Evolutionary conservation across 2,113 vertebrate species (phyloP), one percentile per base, ranked within the genome.

Genomic region (Nycticorax nycticorax): DNA sequence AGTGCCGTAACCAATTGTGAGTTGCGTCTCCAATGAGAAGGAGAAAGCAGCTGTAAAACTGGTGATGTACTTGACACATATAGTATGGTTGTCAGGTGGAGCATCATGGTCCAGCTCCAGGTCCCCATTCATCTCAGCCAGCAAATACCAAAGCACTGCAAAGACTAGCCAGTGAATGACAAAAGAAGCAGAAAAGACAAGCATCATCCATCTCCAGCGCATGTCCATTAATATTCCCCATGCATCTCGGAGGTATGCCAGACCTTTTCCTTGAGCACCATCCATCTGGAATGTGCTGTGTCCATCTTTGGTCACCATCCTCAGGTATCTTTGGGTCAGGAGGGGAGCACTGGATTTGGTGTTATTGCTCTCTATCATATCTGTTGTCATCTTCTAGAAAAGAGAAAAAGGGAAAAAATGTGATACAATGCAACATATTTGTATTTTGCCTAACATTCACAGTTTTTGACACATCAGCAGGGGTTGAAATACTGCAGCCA

Each of bases 41-140:
- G 99, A 99, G 96, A 99, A 99, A 12, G 99, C 99, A 23, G 99
- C 99, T 63, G 99, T 99, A 93, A 99, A 99, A 75, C 99, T 99
- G 67, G 98, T 99, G 95, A 99, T 99, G 87, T 99, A 98, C 96
- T 99, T 99, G 83, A 99, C 99, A 85, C 99, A 99, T 87, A 99
- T 99, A 77, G 99, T 99, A 76, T 99, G 99, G 81, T 99, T 99
- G 81, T 98, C 98, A 48, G 99, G 99, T 32, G 99, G 99, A 55
- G 98, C 97, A 55, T 99, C 98, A 1, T 99, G 99, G 85, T 99
- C 98, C 93, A 99, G 98, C n/a, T 98, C 98, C 97, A 99, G 98
- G 97, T 99, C 99, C 86, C 99, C 99, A 8, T 99, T 99, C 97
- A 99, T 98, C 92, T 99, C 99, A 30, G 99, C 99, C 79, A 99